Evolutionary conservation across 2,113 vertebrate genomes (phyloP).

Genomic region (Bufo bufo): DNA sequence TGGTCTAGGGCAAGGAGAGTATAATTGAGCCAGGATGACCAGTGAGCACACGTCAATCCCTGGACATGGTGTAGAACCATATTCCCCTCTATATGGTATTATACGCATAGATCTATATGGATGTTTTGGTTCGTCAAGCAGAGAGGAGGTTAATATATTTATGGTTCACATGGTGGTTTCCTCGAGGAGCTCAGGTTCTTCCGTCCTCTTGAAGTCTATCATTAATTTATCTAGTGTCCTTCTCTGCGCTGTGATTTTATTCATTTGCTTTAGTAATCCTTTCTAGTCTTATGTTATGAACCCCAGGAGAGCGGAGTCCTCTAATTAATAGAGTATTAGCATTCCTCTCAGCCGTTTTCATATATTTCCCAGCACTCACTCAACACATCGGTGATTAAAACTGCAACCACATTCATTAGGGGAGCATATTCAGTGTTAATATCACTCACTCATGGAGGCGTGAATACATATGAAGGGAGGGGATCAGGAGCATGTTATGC

Average conservation of each 20-base stretch:
- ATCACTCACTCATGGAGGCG: background rate
- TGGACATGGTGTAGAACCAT: no score
- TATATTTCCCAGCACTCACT: background rate
- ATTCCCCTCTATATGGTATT: no score
- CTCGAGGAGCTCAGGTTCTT: background rate
- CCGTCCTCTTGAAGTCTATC: slow-evolving; percentile 28
- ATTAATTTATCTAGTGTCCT: slow-evolving; percentile 46
- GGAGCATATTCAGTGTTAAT: slow-evolving; percentile 4
- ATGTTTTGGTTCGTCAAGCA: no score
- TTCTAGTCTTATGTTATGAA: slow-evolving; percentile 15
- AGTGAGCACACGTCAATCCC: no score
- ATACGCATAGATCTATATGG: no score
- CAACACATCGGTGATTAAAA: slow-evolving; percentile 14
- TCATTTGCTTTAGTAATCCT: slow-evolving; percentile 49
- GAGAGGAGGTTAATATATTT: no score
- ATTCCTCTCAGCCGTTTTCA: slow-evolving; percentile 19
- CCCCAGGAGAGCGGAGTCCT: slow-evolving; percentile 27
- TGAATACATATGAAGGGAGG: background rate
- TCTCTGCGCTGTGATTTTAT: slow-evolving; percentile 12
- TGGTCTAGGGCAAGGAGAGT: no score
- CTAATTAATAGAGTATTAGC: slow-evolving; percentile 51
- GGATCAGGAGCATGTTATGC: no score
- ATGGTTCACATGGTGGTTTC: background rate
- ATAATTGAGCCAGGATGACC: no score
- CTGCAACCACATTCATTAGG: background rate